These are phyloP conservation scores for Petrolisthes cinctipes DNA, from an alignment of 2,888 invertebrate genomes.

Conservation along the genomic window DNA sequence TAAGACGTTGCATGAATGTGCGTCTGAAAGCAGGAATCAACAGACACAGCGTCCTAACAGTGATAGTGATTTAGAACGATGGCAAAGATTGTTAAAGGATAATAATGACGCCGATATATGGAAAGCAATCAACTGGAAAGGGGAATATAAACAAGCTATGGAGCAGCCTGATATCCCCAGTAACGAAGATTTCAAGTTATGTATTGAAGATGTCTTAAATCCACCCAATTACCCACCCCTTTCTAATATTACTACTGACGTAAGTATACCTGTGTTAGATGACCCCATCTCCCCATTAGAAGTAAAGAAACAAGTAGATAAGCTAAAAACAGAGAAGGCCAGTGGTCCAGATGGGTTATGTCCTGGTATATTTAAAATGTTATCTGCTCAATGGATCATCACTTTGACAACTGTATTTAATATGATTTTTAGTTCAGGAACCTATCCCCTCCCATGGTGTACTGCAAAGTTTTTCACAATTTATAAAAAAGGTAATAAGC, in stretches of 20 bases:
- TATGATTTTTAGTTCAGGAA: not conserved
- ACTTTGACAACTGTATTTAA: not conserved
- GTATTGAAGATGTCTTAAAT: not conserved
- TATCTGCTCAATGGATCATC: not conserved
- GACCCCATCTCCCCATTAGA: not conserved
- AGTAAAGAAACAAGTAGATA: not conserved
- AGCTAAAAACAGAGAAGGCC: not conserved
- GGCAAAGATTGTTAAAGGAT: not conserved
- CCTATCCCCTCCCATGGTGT: not conserved
- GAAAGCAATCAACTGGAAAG: not conserved
- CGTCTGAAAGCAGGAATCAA: not conserved
- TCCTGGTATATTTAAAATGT: not conserved
- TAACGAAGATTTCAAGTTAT: not conserved
- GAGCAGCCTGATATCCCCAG: not conserved
- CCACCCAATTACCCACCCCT: not conserved
- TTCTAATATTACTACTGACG: not conserved
- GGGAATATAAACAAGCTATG: not conserved
- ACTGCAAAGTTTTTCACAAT: not conserved
- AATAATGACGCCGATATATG: not conserved
- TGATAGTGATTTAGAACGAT: not conserved
- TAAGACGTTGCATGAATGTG: not conserved
- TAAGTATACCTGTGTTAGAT: not conserved
- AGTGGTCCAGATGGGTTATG: not conserved
- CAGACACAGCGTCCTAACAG: not conserved
- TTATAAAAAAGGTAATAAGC: not conserved